Evolutionary conservation across 2,888 invertebrate species (phyloP), one percentile per base, ranked within the genome.

Genomic region (Amphiduros pacificus): DNA sequence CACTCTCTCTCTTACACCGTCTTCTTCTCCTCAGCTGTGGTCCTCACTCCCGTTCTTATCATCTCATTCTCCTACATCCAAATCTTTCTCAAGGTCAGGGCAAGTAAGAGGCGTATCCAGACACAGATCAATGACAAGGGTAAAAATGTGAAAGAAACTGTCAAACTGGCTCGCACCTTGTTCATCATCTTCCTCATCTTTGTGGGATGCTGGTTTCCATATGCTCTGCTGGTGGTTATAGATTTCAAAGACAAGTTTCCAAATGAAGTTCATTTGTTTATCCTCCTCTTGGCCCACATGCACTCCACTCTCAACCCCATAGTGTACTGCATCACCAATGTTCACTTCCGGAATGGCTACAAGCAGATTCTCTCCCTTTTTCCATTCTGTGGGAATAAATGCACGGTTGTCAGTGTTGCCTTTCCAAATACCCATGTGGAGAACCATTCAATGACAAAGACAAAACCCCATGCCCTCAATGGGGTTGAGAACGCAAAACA

Each of bases 1-100:
- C 67, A 70, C 17, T 70, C 70, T 2, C 67, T 65, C 52, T 64
- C 71, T 3, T 75, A 71, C 62, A 75, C 75, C 5, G 65, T 74
- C 1, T 68, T 71, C 9, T 73, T 73, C 62, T 70, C 73, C 2
- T 63, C 72, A 17, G 62, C 68, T 11, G 48, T 74, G 22, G 74
- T 74, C 0, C 71, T 73, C 73, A 63, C 73, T n/a, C 75, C 75
- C 0, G 62, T 71, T 2, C n/a, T 66, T 9, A 52, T 70, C 28
- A 70, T 66, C 1, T 70, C 70, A 1, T 41, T 68, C n/a, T 71
- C 71, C n/a, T 75, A 69, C 62, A 20, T 71, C 2, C 61, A 55
- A 44, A 72, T 72, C 28, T 74, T 60, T 55, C n/a, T 64, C 1
- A 66, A 60, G 54, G 67, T 69, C 36, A 22, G 55, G 24, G 40